Percentiles rank a stretch among this genome's conserved stretches.
These are phyloP conservation scores for Stylophora pistillata DNA, from an alignment of 64 coral and sea anemone species.

Conservation along the genomic window DNA sequence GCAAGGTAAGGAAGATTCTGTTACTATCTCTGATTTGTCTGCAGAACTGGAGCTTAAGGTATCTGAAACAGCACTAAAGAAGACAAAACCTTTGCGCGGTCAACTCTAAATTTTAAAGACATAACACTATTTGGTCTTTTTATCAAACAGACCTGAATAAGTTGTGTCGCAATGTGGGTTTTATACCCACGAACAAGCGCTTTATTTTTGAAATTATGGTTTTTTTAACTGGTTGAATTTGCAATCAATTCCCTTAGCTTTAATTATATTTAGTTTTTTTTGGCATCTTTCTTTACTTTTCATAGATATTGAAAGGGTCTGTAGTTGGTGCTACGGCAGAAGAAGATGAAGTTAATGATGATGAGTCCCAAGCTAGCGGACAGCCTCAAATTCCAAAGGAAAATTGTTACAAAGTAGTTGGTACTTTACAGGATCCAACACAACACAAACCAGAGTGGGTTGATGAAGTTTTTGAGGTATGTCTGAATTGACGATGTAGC, in stretches of 20 bases:
- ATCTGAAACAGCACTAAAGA: background rate
- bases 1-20: conserved; percentile 66
- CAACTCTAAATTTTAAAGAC: background rate
- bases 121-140: background rate
- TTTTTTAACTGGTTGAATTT: too few species aligned
- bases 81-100: background rate
- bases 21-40: background rate
- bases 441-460: conserved; percentile 87
- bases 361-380: conserved; percentile 77
- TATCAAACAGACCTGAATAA: too few species aligned
- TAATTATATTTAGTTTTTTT: background rate
- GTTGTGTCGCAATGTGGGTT: too few species aligned
- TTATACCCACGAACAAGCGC: too few species aligned
- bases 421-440: conserved; percentile 74
- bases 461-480: conserved; percentile 84
- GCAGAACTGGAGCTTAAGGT: background rate
- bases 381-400: conserved; percentile 78
- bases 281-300: background rate
- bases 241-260: background rate
- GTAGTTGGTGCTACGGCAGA: conserved; percentile 90
- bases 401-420: conserved; percentile 90
- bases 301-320: conserved; percentile 69
- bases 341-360: conserved; percentile 86
- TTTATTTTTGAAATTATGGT: too few species aligned
- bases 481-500: background rate